A percentile compares a stretch with the other conserved stretches of the same genome.
phyloP scores from a whole-genome alignment of 2,888 invertebrate genomes.

The Caradrina kadenii region DNA sequence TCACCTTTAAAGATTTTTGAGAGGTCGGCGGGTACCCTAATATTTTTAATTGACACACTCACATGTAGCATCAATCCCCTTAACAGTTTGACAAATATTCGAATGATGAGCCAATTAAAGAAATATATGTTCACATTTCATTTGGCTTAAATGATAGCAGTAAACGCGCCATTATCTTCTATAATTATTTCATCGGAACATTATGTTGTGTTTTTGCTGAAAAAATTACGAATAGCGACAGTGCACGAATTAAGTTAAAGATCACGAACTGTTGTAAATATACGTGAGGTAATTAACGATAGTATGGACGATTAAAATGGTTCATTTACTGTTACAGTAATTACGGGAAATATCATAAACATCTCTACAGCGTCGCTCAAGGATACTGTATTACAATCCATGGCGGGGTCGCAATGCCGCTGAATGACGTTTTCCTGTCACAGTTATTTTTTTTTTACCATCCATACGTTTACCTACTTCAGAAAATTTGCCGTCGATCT shows the following conservation, averaged over 20 bases:
- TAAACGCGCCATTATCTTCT: constrained; percentile 45
- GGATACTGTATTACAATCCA: constrained; percentile 77
- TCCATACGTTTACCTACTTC: constrained; percentile 54
- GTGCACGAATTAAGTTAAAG: constrained; percentile 61
- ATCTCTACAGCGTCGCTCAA: constrained; percentile 70
- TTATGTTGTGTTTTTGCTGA: constrained; percentile 42
- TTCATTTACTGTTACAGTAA: constrained; percentile 82
- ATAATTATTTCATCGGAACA: constrained; percentile 57
- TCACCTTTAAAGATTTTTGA: neutral
- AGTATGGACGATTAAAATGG: constrained; percentile 75
- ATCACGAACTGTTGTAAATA: constrained; percentile 57
- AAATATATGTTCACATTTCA: constrained; percentile 47
- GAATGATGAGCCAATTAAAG: constrained; percentile 40
- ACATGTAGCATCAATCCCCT: neutral
- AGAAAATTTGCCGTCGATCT: constrained; percentile 59
- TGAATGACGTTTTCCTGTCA: constrained; percentile 81
- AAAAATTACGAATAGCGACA: constrained; percentile 60
- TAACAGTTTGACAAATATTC: constrained; percentile 45
- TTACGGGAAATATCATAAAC: constrained; percentile 87
- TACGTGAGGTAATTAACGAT: constrained; percentile 73
- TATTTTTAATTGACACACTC: neutral
- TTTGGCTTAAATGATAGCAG: constrained; percentile 38
- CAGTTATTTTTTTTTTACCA: constrained; percentile 68
- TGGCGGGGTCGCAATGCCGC: constrained; percentile 68
- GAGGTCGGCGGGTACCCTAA: too few species aligned